Percentiles rank a stretch among this genome's conserved stretches.
These are phyloP conservation scores for Sycophila sp. DNA, from an alignment of 1,140 invertebrate species.

Conservation along the genomic window DNA sequence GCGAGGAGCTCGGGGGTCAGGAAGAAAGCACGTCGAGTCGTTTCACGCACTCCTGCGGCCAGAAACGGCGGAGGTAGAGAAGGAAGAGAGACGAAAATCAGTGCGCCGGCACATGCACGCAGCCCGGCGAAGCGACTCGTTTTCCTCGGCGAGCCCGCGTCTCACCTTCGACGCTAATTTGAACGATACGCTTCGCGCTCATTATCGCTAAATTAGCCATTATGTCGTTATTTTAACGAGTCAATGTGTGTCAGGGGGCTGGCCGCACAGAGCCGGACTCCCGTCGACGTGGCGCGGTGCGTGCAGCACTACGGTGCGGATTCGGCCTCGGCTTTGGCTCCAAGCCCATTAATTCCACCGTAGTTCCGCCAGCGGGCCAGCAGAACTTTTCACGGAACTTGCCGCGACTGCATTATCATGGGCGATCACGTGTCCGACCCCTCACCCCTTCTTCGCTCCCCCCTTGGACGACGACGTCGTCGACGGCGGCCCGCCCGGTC, in stretches of 20 bases:
- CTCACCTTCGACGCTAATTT: conserved; percentile 68
- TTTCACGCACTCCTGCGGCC: no score
- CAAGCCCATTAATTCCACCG: neutral
- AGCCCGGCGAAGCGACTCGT: neutral
- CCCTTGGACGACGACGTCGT: neutral
- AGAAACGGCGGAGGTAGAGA: no score
- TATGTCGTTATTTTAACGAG: conserved; percentile 69
- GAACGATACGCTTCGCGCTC: conserved; percentile 64
- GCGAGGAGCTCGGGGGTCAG: no score
- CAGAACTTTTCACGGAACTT: no score
- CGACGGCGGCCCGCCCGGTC: no score
- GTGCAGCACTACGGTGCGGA: neutral
- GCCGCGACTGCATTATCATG: conserved; percentile 3
- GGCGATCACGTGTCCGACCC: neutral
- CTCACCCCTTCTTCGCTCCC: no score
- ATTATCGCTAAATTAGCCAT: conserved; percentile 68
- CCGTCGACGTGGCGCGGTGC: no score
- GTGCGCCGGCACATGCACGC: no score
- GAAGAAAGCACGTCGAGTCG: no score
- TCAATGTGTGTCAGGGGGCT: conserved; percentile 67
- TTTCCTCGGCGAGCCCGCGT: conserved; percentile 40
- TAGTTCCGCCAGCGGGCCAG: conserved; percentile 7
- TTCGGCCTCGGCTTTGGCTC: conserved; percentile 12
- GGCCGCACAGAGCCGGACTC: conserved; percentile 7
- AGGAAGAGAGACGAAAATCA: no score